Evolutionary conservation across 2,113 vertebrate species (phyloP).

Genomic region (Pipa parva): DNA sequence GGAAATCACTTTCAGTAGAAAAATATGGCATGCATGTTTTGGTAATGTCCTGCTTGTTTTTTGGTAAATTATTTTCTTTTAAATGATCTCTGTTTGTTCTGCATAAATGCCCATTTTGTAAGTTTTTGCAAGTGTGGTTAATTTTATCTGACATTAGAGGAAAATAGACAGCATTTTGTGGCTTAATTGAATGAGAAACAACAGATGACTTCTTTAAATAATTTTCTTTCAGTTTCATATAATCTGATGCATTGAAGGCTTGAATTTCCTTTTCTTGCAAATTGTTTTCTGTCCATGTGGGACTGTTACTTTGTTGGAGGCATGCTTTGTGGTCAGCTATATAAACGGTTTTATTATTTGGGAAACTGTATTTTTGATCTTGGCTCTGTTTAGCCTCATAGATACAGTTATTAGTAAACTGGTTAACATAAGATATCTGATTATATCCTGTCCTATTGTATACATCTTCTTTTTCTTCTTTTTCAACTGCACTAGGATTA

Average conservation of each 20-base stretch:
- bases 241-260: constrained; percentile 35
- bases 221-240: constrained; percentile 48
- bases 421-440: constrained; percentile 46
- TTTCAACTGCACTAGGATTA: constrained; percentile 51
- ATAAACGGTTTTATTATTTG: background rate
- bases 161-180: constrained; percentile 49
- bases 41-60: background rate
- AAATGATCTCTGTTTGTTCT: background rate
- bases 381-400: constrained; percentile 8
- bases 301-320: constrained; percentile 45
- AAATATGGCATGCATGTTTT: background rate
- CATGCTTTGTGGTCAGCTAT: constrained; percentile 44
- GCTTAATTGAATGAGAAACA: constrained; percentile 44
- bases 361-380: constrained; percentile 33
- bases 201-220: constrained; percentile 52
- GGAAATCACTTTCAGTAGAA: background rate
- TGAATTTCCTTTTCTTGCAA: background rate
- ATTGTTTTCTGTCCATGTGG: constrained; percentile 22
- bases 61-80: constrained; percentile 29
- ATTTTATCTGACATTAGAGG: constrained; percentile 19
- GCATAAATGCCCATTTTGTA: constrained; percentile 17
- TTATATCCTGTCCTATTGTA: background rate
- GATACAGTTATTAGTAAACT: constrained; percentile 5
- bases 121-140: constrained; percentile 43
- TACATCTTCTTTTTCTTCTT: constrained; percentile 11